Base-by-base conservation (phyloP, 2,888 invertebrate species). In the Hyalella azteca region DNA sequence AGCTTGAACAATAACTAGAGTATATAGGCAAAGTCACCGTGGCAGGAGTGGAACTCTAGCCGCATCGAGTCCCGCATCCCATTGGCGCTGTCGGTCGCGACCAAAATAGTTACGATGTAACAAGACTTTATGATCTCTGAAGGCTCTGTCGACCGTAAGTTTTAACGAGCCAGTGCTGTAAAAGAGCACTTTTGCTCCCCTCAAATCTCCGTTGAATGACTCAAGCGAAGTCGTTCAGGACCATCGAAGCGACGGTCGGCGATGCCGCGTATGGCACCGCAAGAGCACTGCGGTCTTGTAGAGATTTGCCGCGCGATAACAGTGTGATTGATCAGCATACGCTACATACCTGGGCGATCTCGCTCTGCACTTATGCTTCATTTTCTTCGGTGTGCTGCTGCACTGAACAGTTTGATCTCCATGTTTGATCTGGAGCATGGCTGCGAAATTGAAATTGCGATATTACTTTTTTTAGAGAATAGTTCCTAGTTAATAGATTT, bases 161-260 rank as follows among this genome's bases (percentile, higher is more conserved):
- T 54, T 54, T 54, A 54, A 54, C 26, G 54, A 54, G 54, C 54
- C 54, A 54, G 29, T 54, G 54, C 54, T 54, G 54, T 29, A 54
- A 54, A 54, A 54, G 54, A 54, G 54, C 54, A 26, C 54, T 54
- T 54, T 54, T 54, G 22, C 54, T 54, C 54, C 54, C 54, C 54
- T 54, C 54, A 54, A 54, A 54, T 54, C 54, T 54, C 29, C 19
- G 54, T 54, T 29, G 15, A 54, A 54, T 29, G 54, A 29, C 54
- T 54, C 29, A 54, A 54, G 54, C 54, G 22, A 29, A 54, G 54
- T 26, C 54, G 54, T 54, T 54, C 26, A 22, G 54, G 54, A 54
- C 9, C 22, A 22, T 54, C 29, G 54, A 29, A 54, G 26, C 54
- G 29, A 26, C 29, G 54, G 29, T 54, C 1, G 26, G 54, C 5